These are phyloP conservation scores for Lithobates pipiens DNA, from an alignment of 2,797 vertebrate species.

Conservation along the genomic window DNA sequence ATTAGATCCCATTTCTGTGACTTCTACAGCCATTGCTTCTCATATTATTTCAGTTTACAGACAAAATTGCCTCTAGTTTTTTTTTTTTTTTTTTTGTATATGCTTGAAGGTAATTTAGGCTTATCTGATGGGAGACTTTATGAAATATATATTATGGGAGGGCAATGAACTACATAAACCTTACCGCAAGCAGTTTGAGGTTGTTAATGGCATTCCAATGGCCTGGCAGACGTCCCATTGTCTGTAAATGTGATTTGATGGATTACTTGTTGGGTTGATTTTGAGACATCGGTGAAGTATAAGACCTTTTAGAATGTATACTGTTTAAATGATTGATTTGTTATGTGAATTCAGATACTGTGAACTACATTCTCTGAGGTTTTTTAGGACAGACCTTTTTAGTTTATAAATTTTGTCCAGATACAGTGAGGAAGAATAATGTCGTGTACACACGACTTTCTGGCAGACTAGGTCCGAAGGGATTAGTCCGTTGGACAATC, in stretches of 20 bases:
- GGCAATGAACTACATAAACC: background rate
- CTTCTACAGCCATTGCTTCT: conserved; percentile 22
- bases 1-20: conserved; percentile 56
- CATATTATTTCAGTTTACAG: background rate
- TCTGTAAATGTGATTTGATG: conserved; percentile 24
- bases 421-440: too few species aligned
- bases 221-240: background rate
- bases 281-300: conserved; percentile 2
- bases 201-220: background rate
- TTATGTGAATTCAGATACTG: conserved; percentile 42
- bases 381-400: background rate
- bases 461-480: too few species aligned
- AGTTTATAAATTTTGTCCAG: too few species aligned
- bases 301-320: background rate
- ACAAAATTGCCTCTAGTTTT: conserved; percentile 10
- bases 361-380: background rate
- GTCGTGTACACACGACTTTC: too few species aligned
- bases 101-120: background rate
- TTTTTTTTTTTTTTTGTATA: background rate
- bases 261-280: background rate
- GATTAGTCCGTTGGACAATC: too few species aligned
- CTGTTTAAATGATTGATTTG: conserved; percentile 21
- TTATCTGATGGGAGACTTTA: background rate
- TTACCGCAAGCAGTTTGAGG: background rate
- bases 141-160: background rate